phyloP scores from a whole-genome alignment of 2,113 vertebrate genomes.

The Callithrix jacchus region DNA sequence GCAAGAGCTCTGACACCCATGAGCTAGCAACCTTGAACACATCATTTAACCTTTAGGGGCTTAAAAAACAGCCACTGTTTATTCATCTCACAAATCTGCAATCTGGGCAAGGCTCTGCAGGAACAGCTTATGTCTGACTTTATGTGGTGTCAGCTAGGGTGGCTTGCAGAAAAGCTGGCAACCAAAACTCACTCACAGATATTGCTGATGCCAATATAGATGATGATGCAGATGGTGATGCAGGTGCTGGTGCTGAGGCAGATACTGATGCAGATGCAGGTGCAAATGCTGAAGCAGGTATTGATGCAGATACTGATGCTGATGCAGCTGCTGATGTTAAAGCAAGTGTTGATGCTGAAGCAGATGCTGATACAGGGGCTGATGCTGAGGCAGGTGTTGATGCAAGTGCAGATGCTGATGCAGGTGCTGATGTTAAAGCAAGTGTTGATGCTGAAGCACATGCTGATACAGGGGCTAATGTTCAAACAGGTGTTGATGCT shows the following conservation, averaged over 20 bases:
- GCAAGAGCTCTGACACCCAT: not conserved
- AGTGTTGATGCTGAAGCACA: too few species aligned
- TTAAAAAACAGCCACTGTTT: not conserved
- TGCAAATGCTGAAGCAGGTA: fast-evolving
- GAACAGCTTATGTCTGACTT: not conserved
- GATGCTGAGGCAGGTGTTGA: not conserved
- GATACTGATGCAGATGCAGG: fast-evolving
- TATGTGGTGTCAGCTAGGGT: not conserved
- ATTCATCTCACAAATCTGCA: not conserved
- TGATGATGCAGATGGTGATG: not conserved
- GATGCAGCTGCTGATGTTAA: not conserved
- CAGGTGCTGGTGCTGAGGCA: not conserved
- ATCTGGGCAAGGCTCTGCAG: not conserved
- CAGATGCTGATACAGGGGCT: not conserved
- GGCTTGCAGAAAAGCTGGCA: not conserved
- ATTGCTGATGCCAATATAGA: not conserved
- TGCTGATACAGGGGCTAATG: too few species aligned
- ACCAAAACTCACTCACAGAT: not conserved
- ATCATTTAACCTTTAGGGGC: not conserved
- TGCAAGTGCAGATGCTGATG: not conserved
- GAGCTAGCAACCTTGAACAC: not conserved
- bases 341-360: not conserved
- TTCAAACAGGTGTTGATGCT: too few species aligned
- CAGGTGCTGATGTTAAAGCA: too few species aligned
- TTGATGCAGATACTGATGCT: fast-evolving